Percentiles rank a stretch among this genome's conserved stretches.
phyloP scores from a whole-genome alignment of 1,140 invertebrate genomes.

The Psix sp. region DNA sequence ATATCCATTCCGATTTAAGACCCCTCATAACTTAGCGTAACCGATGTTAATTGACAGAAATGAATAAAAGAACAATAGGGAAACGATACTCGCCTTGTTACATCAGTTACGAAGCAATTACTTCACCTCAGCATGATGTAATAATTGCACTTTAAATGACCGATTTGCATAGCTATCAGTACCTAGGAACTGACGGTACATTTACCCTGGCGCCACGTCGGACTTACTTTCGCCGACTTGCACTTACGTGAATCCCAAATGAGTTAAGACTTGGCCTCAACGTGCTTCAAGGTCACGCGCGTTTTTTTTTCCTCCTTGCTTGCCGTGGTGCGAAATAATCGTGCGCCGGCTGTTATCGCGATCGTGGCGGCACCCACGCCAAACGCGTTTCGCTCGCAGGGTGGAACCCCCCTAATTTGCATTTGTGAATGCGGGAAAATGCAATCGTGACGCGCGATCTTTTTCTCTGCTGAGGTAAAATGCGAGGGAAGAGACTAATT shows the following conservation, averaged over 20 bases:
- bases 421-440: slow-evolving; percentile 35
- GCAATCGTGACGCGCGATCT: slow-evolving; percentile 36
- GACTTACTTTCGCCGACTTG: slow-evolving; percentile 44
- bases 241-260: slow-evolving; percentile 37
- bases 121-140: slow-evolving; percentile 30
- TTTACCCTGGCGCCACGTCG: slow-evolving; percentile 41
- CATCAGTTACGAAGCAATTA: slow-evolving; percentile 30
- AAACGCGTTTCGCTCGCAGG: slow-evolving; percentile 14
- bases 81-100: slow-evolving; percentile 34
- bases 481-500: slow-evolving; percentile 28
- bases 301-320: slow-evolving; percentile 5
- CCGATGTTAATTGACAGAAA: slow-evolving; percentile 28
- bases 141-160: slow-evolving; percentile 40
- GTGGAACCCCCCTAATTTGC: slow-evolving; percentile 44
- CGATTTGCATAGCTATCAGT: slow-evolving; percentile 43
- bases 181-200: slow-evolving; percentile 12
- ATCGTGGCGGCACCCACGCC: slow-evolving; percentile 28
- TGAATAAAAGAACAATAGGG: slow-evolving; percentile 23
- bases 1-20: no score
- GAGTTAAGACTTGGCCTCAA: slow-evolving; percentile 12
- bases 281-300: slow-evolving; percentile 33
- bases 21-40: no score
- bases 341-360: slow-evolving; percentile 29
- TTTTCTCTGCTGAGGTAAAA: slow-evolving; percentile 29
- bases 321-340: slow-evolving; percentile 12